These are phyloP conservation scores for Elymnias hypermnestra DNA, from an alignment of 1,140 invertebrate genomes.

Conservation along the genomic window DNA sequence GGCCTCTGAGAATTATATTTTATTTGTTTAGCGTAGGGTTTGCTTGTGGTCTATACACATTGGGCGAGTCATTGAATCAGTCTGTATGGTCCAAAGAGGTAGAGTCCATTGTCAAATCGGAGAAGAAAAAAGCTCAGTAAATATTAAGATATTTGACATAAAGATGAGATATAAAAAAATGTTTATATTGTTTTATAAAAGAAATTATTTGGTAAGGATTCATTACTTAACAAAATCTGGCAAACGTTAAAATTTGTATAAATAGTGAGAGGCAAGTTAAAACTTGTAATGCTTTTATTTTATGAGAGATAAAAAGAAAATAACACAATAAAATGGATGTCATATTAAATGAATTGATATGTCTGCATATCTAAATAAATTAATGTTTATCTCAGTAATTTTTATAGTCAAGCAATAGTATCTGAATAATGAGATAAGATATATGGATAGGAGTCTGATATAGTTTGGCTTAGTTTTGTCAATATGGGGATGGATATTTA, in stretches of 20 bases:
- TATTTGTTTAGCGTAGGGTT: conserved; percentile 79
- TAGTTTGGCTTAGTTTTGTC: not conserved
- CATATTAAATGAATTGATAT: not conserved
- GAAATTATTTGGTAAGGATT: no score
- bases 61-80: conserved; percentile 83
- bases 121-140: conserved; percentile 72
- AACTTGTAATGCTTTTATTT: no score
- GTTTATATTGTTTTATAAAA: not conserved
- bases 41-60: conserved; percentile 79
- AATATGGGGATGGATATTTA: no score
- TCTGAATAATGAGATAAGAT: conserved; percentile 14
- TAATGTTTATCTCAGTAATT: not conserved
- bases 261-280: no score
- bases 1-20: conserved; percentile 83
- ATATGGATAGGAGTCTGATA: conserved; percentile 7
- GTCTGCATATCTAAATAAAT: no score
- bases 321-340: no score
- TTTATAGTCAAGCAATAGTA: not conserved
- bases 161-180: not conserved
- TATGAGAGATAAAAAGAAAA: no score
- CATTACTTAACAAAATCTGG: no score
- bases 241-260: no score
- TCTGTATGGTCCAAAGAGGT: conserved; percentile 84
- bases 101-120: conserved; percentile 69
- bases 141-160: not conserved